Percentiles rank a stretch among this genome's conserved stretches.
phyloP scores from a whole-genome alignment of 2,888 invertebrate species.

The Drosophila colorata region DNA sequence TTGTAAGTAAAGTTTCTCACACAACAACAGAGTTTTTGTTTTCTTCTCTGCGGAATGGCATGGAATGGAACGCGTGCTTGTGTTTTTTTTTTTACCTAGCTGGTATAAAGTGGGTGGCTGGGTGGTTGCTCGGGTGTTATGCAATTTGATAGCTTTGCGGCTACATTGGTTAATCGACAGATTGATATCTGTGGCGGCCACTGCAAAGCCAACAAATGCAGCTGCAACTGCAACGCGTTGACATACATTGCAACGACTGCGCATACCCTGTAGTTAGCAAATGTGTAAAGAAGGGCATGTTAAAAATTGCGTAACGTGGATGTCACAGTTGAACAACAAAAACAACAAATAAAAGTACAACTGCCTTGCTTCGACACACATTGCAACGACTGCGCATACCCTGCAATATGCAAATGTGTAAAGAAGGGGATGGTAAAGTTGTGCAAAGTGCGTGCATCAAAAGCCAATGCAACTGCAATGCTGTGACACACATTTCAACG shows the following conservation, averaged over 20 bases:
- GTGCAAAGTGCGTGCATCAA: no score
- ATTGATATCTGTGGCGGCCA: constrained; percentile 42
- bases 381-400: constrained; percentile 24
- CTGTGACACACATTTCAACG: constrained; percentile 1
- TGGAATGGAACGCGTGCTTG: constrained; percentile 20
- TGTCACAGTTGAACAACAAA: not conserved
- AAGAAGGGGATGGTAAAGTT: not conserved
- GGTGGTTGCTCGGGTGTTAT: not conserved
- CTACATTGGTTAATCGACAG: constrained; percentile 53
- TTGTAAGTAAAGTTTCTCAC: constrained; percentile 52
- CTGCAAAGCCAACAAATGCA: constrained; percentile 16
- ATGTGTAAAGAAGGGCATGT: not conserved
- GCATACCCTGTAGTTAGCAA: constrained; percentile 17
- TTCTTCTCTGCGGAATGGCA: not conserved
- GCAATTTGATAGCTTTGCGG: constrained; percentile 51
- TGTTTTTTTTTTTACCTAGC: no score
- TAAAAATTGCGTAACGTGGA: no score
- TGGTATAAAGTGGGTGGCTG: no score
- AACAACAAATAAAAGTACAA: constrained; percentile 9
- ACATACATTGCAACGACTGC: constrained; percentile 27
- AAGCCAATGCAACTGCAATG: constrained; percentile 19
- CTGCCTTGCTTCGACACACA: constrained; percentile 28
- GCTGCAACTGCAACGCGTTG: constrained; percentile 22
- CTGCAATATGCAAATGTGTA: not conserved
- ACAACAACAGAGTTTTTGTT: constrained; percentile 16